Conservation (phyloP, 2,113 vertebrate species). For the Lanius collurio region DNA sequence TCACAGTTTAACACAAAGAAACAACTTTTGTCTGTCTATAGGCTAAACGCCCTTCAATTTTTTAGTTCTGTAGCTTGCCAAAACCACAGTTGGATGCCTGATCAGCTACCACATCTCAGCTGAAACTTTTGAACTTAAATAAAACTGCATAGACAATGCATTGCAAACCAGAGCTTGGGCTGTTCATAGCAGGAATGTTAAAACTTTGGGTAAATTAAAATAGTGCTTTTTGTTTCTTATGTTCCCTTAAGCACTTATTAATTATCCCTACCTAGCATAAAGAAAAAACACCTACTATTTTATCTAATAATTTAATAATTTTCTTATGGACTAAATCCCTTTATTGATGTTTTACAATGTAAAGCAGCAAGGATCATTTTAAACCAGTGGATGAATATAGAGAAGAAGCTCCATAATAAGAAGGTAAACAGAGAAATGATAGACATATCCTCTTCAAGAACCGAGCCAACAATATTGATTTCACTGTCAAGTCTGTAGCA, state of each 20-base stretch:
- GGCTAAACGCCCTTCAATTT: background rate
- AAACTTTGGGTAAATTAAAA: background rate
- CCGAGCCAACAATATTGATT: background rate
- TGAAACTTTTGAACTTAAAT: background rate
- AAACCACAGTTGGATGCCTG: background rate
- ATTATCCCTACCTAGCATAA: background rate
- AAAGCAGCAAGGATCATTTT: background rate
- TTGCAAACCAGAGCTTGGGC: background rate
- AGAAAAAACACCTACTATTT: background rate
- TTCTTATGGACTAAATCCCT: background rate
- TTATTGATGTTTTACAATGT: fast-evolving
- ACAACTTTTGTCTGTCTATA: background rate
- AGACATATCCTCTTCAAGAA: background rate
- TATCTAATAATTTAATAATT: background rate
- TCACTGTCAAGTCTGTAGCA: background rate
- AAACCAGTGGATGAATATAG: background rate
- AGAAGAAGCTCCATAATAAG: background rate
- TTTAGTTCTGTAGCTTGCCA: background rate
- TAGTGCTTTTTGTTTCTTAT: background rate
- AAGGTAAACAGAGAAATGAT: background rate
- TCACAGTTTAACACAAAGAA: background rate
- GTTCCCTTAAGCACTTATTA: background rate
- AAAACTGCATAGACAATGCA: background rate
- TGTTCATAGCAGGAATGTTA: background rate
- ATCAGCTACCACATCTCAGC: background rate